These are phyloP conservation scores for Kryptopterus vitreolus DNA, from an alignment of 2,797 vertebrate genomes.

Conservation along the genomic window DNA sequence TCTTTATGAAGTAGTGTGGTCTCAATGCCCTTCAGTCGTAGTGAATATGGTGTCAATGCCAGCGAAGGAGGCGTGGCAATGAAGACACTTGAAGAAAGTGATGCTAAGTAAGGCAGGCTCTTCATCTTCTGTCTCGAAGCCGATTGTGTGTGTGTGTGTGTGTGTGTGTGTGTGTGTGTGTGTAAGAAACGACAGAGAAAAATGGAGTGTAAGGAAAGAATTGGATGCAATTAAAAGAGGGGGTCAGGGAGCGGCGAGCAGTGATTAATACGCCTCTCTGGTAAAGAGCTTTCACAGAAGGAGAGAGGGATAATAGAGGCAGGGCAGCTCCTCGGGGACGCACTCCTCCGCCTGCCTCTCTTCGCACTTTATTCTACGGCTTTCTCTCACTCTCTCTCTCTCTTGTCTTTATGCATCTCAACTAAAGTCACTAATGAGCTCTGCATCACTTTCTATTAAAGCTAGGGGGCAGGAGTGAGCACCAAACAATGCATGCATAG, in stretches of 20 bases:
- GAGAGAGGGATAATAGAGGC: constrained; percentile 50
- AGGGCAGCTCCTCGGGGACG: constrained; percentile 53
- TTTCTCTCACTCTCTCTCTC: constrained; percentile 34
- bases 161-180: constrained; percentile 10
- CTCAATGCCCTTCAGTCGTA: no score
- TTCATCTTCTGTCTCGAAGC: background rate
- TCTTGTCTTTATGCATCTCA: constrained; percentile 4
- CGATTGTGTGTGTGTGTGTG: constrained; percentile 13
- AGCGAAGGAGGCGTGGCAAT: background rate
- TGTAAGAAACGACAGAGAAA: constrained; percentile 22
- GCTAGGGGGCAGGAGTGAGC: constrained; percentile 43
- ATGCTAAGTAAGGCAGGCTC: background rate
- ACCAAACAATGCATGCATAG: background rate
- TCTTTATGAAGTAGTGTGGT: no score
- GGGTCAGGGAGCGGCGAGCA: constrained; percentile 56
- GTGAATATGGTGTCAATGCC: no score
- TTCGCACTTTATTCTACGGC: constrained; percentile 18
- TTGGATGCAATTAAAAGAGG: constrained; percentile 66
- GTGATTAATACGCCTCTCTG: constrained; percentile 62
- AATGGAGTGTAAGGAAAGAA: constrained; percentile 49
- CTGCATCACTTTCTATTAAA: constrained; percentile 4
- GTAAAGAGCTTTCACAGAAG: constrained; percentile 48
- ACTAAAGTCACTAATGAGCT: constrained; percentile 41
- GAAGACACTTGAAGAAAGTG: background rate
- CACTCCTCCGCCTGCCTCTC: constrained; percentile 28